phyloP scores from a whole-genome alignment of 2,797 vertebrate species.

The Eulemur mongoz region DNA sequence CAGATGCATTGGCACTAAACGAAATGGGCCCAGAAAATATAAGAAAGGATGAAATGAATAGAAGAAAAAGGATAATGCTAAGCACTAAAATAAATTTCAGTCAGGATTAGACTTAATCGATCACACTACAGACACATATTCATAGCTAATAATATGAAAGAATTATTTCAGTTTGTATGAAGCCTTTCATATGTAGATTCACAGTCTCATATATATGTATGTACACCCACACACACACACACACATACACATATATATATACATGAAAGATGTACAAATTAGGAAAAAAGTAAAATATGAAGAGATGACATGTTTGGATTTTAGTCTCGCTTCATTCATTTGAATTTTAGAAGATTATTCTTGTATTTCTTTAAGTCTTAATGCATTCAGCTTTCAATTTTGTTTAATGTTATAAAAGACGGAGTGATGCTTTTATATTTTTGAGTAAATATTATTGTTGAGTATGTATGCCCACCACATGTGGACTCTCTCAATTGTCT shows the following conservation, averaged over 20 bases:
- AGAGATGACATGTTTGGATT: not conserved
- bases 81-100: conserved; percentile 40
- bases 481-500: not conserved
- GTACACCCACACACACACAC: not conserved
- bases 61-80: conserved; percentile 30
- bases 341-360: not conserved
- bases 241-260: no score
- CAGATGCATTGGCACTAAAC: conserved; percentile 56
- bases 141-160: not conserved
- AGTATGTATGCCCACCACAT: not conserved
- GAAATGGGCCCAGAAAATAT: conserved; percentile 58
- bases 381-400: not conserved
- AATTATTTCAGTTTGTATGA: conserved; percentile 10
- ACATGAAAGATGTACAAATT: not conserved
- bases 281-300: not conserved
- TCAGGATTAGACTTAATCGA: conserved; percentile 18
- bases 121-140: conserved; percentile 37
- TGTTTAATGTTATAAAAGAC: not conserved
- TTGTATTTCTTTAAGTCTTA: not conserved
- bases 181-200: conserved; percentile 33
- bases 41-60: conserved; percentile 54
- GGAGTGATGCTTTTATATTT: not conserved
- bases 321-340: not conserved
- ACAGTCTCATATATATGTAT: not conserved
- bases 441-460: not conserved